A percentile compares a stretch with the other conserved stretches of the same genome.
These are phyloP conservation scores for Sigmodon hispidus DNA, from an alignment of 2,113 vertebrate genomes.

Conservation along the genomic window DNA sequence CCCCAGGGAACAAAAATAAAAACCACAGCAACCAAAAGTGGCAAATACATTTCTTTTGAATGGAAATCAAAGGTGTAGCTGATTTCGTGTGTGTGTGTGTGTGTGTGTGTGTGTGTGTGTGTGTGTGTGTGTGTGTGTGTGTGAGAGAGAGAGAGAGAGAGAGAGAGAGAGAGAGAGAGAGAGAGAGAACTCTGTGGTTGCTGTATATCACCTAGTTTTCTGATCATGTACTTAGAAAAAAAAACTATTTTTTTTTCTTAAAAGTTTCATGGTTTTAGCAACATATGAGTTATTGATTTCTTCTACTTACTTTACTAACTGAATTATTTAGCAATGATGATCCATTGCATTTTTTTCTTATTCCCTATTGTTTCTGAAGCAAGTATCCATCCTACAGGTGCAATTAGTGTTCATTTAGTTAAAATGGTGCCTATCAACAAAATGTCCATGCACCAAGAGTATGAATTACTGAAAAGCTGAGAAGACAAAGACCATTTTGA, in stretches of 20 bases:
- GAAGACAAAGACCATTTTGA: constrained; percentile 60
- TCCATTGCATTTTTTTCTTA: constrained; percentile 5
- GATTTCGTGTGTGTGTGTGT: not conserved
- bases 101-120: too few species aligned
- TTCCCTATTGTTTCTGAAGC: not conserved
- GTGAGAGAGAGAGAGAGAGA: too few species aligned
- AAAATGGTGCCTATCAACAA: constrained; percentile 40
- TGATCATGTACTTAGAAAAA: constrained; percentile 33
- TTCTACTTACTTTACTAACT: constrained; percentile 24
- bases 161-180: too few species aligned
- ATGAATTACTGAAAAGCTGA: constrained; percentile 28
- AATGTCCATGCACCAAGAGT: not conserved
- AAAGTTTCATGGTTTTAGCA: constrained; percentile 6
- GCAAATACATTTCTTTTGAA: not conserved
- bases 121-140: not conserved
- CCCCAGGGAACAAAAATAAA: constrained; percentile 15
- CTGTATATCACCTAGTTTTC: constrained; percentile 31
- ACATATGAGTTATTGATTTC: constrained; percentile 18
- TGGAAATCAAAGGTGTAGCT: constrained; percentile 28
- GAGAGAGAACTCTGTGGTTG: not conserved
- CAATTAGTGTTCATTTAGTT: constrained; percentile 69
- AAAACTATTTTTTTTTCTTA: not conserved
- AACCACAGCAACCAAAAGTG: not conserved
- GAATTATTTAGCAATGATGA: constrained; percentile 55
- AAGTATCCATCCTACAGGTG: not conserved